Evolutionary conservation across 1,140 invertebrate genomes (phyloP).

Genomic region (Sarcophaga peregrina): DNA sequence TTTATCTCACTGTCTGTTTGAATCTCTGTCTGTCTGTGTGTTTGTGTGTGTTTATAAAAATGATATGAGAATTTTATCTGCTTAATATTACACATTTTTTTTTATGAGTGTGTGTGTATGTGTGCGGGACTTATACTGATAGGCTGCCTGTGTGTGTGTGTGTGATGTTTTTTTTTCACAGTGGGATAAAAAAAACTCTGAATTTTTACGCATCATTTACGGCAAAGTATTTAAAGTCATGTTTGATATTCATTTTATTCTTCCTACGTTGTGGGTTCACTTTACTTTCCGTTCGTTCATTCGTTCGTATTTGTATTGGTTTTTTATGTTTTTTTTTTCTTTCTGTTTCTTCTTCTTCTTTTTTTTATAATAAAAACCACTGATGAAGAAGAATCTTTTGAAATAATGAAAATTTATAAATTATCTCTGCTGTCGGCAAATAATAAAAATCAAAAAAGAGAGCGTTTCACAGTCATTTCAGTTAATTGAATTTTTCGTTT

Average conservation of each 20-base stretch:
- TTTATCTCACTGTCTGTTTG: neutral
- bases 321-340: neutral
- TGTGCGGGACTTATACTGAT: too few relatives aligned
- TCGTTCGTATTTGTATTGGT: too few relatives aligned
- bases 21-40: neutral
- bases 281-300: too few relatives aligned
- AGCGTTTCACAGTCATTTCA: neutral
- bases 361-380: constrained; percentile 13
- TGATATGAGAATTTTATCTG: constrained; percentile 5
- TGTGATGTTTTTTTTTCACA: neutral
- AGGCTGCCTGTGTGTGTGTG: too few relatives aligned
- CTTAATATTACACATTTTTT: neutral
- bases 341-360: neutral
- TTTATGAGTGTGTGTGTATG: neutral
- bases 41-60: neutral
- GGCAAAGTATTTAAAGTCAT: constrained; percentile 22
- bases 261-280: too few relatives aligned
- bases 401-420: constrained; percentile 18
- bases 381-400: constrained; percentile 27
- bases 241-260: neutral
- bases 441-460: neutral
- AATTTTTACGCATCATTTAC: constrained; percentile 36
- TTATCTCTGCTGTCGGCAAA: neutral
- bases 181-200: neutral
- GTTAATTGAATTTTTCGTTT: constrained; percentile 22